These are phyloP conservation scores for Lineus longissimus DNA, from an alignment of 1,140 invertebrate species.

Conservation along the genomic window DNA sequence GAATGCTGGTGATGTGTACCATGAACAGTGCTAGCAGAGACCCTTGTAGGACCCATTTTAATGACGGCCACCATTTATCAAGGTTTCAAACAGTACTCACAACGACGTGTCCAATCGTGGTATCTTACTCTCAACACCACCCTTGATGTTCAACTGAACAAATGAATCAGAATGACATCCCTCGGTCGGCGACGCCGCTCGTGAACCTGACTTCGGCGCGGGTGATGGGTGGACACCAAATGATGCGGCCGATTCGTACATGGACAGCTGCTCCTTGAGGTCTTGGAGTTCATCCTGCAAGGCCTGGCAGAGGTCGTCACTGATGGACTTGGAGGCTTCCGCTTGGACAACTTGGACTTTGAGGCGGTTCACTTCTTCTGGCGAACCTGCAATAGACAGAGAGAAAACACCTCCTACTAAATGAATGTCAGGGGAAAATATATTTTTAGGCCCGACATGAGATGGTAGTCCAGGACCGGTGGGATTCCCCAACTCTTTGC, in stretches of 20 bases:
- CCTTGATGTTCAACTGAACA: slow-evolving; percentile 39
- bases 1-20: too few relatives aligned
- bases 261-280: slow-evolving; percentile 42
- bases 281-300: slow-evolving; percentile 41
- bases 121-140: background rate
- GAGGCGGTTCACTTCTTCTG: slow-evolving; percentile 37
- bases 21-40: too few relatives aligned
- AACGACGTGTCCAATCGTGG: too few relatives aligned
- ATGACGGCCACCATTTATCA: too few relatives aligned
- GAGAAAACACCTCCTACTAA: too few relatives aligned
- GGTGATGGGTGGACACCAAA: slow-evolving; percentile 27
- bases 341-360: slow-evolving; percentile 38
- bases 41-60: too few relatives aligned
- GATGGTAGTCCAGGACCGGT: too few relatives aligned
- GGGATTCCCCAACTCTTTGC: background rate
- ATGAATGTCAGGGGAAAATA: too few relatives aligned
- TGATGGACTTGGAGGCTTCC: slow-evolving; percentile 28
- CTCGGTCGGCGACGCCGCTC: slow-evolving; percentile 7
- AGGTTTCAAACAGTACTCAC: too few relatives aligned
- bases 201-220: background rate
- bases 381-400: slow-evolving; percentile 32
- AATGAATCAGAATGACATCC: slow-evolving; percentile 37
- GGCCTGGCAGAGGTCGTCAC: slow-evolving; percentile 37
- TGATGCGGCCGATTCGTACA: slow-evolving; percentile 43
- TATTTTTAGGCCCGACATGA: too few relatives aligned